A percentile compares a stretch with the other conserved stretches of the same genome.
These are phyloP conservation scores for Chaetophractus vellerosus DNA, from an alignment of 2,797 vertebrate genomes.

Conservation along the genomic window DNA sequence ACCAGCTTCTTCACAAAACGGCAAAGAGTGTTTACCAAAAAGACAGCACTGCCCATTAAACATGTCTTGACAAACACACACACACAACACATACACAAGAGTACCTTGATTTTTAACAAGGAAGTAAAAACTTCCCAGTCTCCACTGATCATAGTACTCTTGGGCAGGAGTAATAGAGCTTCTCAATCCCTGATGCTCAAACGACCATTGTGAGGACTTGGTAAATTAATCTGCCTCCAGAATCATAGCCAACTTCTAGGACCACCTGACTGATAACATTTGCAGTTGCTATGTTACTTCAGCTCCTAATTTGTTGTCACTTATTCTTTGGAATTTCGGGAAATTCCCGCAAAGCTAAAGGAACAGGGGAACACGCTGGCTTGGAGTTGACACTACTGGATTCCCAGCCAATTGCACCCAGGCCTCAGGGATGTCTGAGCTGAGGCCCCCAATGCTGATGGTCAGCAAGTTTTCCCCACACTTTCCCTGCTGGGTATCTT, in stretches of 20 bases:
- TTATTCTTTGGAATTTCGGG: constrained; percentile 24
- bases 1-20: background rate
- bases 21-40: background rate
- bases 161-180: background rate
- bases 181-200: background rate
- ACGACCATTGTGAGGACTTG: background rate
- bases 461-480: background rate
- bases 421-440: background rate
- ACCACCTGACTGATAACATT: constrained; percentile 54
- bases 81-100: background rate
- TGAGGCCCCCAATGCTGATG: background rate
- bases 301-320: constrained; percentile 27
- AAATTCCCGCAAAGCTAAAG: background rate
- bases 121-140: background rate
- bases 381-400: background rate
- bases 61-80: background rate
- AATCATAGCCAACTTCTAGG: constrained; percentile 3
- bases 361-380: background rate
- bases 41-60: background rate
- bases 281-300: constrained; percentile 57
- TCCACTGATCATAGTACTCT: background rate
- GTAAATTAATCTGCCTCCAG: constrained; percentile 41
- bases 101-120: constrained; percentile 36
- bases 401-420: background rate
- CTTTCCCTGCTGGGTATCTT: background rate